phyloP scores from a whole-genome alignment of 2,797 vertebrate genomes.

The Helarctos malayanus region DNA sequence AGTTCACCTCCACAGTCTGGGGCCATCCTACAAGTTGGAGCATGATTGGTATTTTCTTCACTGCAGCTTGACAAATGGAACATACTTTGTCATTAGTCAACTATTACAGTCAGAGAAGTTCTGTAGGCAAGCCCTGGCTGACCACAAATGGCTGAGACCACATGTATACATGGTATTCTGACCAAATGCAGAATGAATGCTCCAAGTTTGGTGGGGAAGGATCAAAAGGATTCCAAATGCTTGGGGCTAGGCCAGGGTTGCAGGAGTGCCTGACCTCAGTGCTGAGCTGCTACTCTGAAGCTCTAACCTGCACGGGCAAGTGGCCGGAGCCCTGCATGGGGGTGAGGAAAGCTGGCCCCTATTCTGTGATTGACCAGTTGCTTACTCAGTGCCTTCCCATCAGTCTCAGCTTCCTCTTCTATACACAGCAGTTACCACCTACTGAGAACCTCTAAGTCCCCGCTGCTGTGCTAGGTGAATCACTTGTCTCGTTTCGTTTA shows the following conservation, averaged over 20 bases:
- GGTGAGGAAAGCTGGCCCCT: neutral
- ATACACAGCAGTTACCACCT: neutral
- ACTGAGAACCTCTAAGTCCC: neutral
- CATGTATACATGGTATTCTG: neutral
- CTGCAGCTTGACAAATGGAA: constrained; percentile 22
- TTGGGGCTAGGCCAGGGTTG: neutral
- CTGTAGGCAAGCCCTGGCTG: constrained; percentile 56
- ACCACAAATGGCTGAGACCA: constrained; percentile 41
- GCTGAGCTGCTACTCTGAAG: neutral
- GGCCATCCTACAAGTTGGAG: constrained; percentile 52
- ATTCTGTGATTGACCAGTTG: neutral
- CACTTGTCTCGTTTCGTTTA: neutral
- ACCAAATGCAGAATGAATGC: neutral
- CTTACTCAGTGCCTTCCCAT: neutral
- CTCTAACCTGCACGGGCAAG: neutral
- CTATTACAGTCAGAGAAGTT: constrained; percentile 38
- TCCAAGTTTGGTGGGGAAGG: neutral
- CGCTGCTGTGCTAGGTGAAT: neutral
- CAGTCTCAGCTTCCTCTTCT: neutral
- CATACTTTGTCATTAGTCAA: constrained; percentile 53
- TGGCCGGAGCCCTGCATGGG: neutral
- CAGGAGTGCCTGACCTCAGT: neutral
- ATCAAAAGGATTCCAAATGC: neutral
- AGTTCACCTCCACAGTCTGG: constrained; percentile 35
- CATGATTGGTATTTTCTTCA: constrained; percentile 67